These are phyloP conservation scores for Thymelicus lineola DNA, from an alignment of 2,888 invertebrate species.

Conservation along the genomic window DNA sequence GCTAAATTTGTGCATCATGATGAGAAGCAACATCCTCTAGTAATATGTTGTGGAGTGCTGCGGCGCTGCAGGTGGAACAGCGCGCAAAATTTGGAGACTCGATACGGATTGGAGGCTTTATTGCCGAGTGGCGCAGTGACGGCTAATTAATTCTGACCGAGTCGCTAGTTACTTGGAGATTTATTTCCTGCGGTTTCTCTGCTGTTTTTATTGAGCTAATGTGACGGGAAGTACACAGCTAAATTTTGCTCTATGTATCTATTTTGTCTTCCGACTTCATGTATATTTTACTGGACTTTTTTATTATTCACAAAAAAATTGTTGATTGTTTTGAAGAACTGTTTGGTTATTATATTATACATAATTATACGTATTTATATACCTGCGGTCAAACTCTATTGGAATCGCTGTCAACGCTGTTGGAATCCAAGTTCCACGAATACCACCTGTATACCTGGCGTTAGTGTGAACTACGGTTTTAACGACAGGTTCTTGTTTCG, in stretches of 20 bases:
- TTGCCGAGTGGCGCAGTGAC: conserved; percentile 56
- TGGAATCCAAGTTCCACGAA: too few species aligned
- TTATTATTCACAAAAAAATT: too few species aligned
- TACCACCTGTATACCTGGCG: too few species aligned
- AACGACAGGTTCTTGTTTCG: too few species aligned
- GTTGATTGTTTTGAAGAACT: too few species aligned
- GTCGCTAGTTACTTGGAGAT: conserved; percentile 58
- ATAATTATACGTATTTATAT: too few species aligned
- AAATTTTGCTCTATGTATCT: neutral
- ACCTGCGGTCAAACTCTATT: too few species aligned
- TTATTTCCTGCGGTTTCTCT: conserved; percentile 53
- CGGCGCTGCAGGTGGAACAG: conserved; percentile 40
- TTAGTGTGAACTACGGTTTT: too few species aligned
- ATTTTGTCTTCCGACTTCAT: neutral
- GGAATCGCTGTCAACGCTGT: too few species aligned
- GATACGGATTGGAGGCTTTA: conserved; percentile 69
- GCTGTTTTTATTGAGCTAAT: conserved; percentile 24
- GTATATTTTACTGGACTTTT: too few species aligned
- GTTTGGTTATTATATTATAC: too few species aligned
- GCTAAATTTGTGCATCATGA: neutral
- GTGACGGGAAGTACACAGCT: conserved; percentile 7
- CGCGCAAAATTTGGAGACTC: conserved; percentile 57
- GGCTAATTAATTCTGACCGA: conserved; percentile 69
- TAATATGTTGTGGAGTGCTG: conserved; percentile 20
- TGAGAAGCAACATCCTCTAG: neutral